phyloP scores from a whole-genome alignment of 2,113 vertebrate species.

The Aythya baeri region DNA sequence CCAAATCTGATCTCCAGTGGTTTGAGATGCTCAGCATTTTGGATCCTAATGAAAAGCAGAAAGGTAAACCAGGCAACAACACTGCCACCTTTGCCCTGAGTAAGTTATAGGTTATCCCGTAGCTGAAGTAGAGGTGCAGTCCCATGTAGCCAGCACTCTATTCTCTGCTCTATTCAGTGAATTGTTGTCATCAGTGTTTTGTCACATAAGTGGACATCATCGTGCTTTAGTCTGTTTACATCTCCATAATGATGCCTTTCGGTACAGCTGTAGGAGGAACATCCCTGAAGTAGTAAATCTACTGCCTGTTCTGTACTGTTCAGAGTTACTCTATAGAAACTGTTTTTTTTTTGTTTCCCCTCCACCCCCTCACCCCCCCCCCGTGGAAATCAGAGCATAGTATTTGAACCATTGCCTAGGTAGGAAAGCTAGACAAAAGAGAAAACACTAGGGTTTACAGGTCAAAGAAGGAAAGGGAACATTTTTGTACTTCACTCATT shows the following conservation, averaged over 20 bases:
- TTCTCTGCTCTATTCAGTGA: background rate
- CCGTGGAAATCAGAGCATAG: background rate
- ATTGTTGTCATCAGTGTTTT: background rate
- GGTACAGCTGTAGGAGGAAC: background rate
- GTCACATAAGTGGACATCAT: background rate
- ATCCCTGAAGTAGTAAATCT: background rate
- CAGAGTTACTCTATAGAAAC: background rate
- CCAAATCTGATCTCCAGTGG: background rate
- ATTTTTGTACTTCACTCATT: background rate
- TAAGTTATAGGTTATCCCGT: background rate
- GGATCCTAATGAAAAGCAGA: background rate
- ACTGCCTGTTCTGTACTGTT: background rate
- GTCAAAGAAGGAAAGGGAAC: background rate
- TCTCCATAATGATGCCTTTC: background rate
- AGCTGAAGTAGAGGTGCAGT: background rate
- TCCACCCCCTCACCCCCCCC: too few relatives aligned
- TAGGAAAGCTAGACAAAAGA: background rate
- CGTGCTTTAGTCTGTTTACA: background rate
- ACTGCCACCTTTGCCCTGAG: rapidly evolving
- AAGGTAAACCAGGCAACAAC: background rate
- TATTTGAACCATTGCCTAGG: background rate
- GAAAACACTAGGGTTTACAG: background rate
- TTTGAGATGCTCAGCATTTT: background rate
- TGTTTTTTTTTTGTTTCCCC: background rate
- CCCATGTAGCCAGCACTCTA: background rate